Percentiles rank a stretch among this genome's conserved stretches.
Conservation (phyloP, 2,113 vertebrate species). For the Mus musculus region DNA sequence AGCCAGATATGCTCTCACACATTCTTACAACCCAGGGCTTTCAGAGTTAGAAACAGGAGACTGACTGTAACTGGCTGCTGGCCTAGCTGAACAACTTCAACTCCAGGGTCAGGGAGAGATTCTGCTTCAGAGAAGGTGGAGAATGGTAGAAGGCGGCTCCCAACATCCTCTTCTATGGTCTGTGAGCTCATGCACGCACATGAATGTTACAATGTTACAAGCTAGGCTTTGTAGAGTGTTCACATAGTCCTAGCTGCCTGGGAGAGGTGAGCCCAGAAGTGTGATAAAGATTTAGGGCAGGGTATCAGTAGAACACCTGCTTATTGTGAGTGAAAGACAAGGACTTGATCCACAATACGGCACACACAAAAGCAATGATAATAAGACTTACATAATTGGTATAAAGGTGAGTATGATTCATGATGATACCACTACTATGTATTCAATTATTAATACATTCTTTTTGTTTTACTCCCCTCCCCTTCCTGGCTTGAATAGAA, state of each 20-base stretch:
- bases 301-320: neutral
- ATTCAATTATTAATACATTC: neutral
- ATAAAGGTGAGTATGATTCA: conserved; percentile 27
- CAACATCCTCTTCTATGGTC: neutral
- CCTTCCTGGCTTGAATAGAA: conserved; percentile 11
- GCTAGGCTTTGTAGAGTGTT: neutral
- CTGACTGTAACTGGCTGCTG: neutral
- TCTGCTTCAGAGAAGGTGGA: neutral
- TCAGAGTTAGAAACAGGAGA: neutral
- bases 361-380: neutral
- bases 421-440: neutral
- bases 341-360: neutral
- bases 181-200: neutral
- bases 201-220: neutral
- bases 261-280: neutral
- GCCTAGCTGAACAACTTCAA: neutral
- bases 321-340: too few species aligned
- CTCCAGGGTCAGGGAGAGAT: neutral
- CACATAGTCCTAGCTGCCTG: neutral
- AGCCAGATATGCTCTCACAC: neutral
- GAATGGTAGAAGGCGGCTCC: neutral
- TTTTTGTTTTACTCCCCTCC: neutral
- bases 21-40: neutral
- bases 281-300: neutral
- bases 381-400: neutral